These are phyloP conservation scores for Lepidocyrtinus sp. DNA, from an alignment of 2,888 invertebrate genomes.

Conservation along the genomic window DNA sequence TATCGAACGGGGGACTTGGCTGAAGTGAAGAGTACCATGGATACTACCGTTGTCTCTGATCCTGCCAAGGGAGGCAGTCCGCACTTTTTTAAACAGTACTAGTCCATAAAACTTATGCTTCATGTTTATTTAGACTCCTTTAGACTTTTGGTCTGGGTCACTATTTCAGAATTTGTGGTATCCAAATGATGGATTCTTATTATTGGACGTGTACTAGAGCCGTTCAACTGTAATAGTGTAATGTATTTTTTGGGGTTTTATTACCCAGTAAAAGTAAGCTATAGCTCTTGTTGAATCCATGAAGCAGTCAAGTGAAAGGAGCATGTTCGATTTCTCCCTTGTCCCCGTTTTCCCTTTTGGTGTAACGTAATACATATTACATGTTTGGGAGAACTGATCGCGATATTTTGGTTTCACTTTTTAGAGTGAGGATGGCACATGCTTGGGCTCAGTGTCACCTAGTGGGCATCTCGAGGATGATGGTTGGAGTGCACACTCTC, in stretches of 20 bases:
- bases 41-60: constrained; percentile 64
- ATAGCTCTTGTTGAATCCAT: no score
- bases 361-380: not conserved
- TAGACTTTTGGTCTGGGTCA: no score
- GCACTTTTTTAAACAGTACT: constrained; percentile 63
- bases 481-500: constrained; percentile 65
- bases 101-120: no score
- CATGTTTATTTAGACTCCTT: no score
- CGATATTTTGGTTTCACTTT: not conserved
- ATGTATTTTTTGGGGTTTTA: no score
- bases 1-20: constrained; percentile 61
- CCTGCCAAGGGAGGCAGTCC: constrained; percentile 64
- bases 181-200: no score
- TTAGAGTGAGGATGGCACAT: constrained; percentile 64
- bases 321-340: no score
- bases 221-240: no score
- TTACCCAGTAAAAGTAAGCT: no score
- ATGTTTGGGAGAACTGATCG: not conserved
- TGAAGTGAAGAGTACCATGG: constrained; percentile 66
- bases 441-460: constrained; percentile 67
- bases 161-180: no score
- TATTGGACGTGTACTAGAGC: no score
- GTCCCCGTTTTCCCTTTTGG: not conserved
- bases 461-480: constrained; percentile 64
- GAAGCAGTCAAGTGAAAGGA: no score